Evolutionary conservation across 1,140 invertebrate species (phyloP), one percentile per base, ranked within the genome.

Genomic region (Macrosteles quadrilineatus): DNA sequence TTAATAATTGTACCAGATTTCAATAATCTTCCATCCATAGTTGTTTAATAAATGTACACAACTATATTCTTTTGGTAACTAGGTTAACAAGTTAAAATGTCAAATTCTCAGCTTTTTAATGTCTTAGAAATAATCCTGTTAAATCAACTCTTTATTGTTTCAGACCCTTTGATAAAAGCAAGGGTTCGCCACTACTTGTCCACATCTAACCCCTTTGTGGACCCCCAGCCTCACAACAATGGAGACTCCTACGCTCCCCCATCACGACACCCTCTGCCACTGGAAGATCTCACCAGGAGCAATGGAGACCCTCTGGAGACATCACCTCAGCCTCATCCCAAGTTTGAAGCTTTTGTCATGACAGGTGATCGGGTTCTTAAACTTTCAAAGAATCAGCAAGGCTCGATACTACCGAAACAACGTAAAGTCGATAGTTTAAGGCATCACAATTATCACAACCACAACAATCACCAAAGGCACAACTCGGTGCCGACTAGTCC

Each of bases 341-440:
- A 87, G 75, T 96, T 93, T 81, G 95, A 97, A 81, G 93, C 94
- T 23, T 97, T 94, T 83, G 94, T 97, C 87, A 97, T 98, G 95
- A 97, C 95, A n/a, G 95, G 95, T 11, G 95, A 97, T 78, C 84
- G 96, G 72, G 97, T 97, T 80, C 84, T 98, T 64, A 97, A 96
- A 81, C 84, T 97, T 64, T 93, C 94, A 27, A 84, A 92, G 67
- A 92, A 90, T 21, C 87, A 87, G 43, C 89, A 90, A 85, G 83
- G 74, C 67, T 75, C 73, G 40, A 62, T 88, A n/a, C 74, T 87
- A 12, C 84, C 86, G 19, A 86, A 86, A 69, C 84, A 88, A 76
- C 88, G 88, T 76, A 90, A 89, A 78, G 84, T 66, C 4, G 84
- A 86, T 73, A 83, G 81, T 74, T 78, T 84, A 69, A 81, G 83